Evolutionary conservation across 2,888 invertebrate species (phyloP), one percentile per base, ranked within the genome.

Genomic region (Cheilosia vernalis): DNA sequence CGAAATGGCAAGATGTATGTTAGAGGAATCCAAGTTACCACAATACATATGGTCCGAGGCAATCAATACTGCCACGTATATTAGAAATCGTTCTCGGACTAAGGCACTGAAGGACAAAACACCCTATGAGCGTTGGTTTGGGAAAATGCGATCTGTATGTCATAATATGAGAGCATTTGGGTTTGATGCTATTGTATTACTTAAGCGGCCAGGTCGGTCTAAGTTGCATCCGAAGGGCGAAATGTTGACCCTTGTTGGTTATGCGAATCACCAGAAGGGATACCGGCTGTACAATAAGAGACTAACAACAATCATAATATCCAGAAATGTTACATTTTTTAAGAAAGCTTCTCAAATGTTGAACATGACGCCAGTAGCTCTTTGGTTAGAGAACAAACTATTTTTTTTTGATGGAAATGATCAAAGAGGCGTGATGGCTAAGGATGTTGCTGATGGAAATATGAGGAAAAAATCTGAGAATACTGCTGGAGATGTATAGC

Each of bases 251-350:
- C 80, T 87, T 58, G 73, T 84, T 53, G 79, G 86, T 47, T 83
- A 85, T 49, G 64, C 80, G 33, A 21, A 53, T 3, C 27, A 51
- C 15, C 70, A 77, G 15, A 87, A 87, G 56, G 88, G 69, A 4
- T 84, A 87, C 53, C 69, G 83, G 19, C 55, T 87, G 17, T 87
- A 83, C 30, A 70, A 87, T 47, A 27, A 40, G 40, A 56, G 73
- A 27, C 61, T 70, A 7, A 85, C 49, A 69, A 51, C 67, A 70
- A 86, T 85, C 42, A 33, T 79, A 4, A 69, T 76, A 53, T 69
- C 87, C n/a, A 78, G 84, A 37, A 83, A 87, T 74, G 86, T 87
- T 6, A 82, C 61, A 49, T 87, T 81, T 78, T 87, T 88, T 78
- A 87, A 44, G 44, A 87, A 24, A 58, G 61, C 4, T 87, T 87